A percentile compares a stretch with the other conserved stretches of the same genome.
These are phyloP conservation scores for Callosobruchus maculatus DNA, from an alignment of 2,888 invertebrate species.

Conservation along the genomic window DNA sequence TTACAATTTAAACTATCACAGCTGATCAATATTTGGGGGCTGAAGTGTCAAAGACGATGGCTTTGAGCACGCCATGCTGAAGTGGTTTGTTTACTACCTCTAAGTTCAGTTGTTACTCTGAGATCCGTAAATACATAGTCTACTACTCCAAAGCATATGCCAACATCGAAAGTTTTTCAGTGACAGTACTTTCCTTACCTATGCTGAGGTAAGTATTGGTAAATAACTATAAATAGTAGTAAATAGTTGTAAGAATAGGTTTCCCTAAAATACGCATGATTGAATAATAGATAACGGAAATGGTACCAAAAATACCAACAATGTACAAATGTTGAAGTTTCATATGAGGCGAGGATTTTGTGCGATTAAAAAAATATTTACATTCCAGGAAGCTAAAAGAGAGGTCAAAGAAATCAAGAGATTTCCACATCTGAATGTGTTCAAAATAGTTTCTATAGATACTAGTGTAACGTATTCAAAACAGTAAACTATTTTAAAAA, in stretches of 20 bases:
- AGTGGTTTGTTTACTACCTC: too few relatives aligned
- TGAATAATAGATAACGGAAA: background rate
- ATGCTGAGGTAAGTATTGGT: too few relatives aligned
- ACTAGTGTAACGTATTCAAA: background rate
- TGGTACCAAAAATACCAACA: background rate
- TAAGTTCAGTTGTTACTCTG: too few relatives aligned
- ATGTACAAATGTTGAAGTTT: background rate
- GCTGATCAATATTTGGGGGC: too few relatives aligned
- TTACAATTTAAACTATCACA: too few relatives aligned
- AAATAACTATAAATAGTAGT: too few relatives aligned
- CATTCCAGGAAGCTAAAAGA: background rate
- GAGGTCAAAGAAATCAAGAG: background rate
- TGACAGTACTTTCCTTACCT: too few relatives aligned
- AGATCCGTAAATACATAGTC: too few relatives aligned
- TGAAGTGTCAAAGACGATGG: too few relatives aligned
- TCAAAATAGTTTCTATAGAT: background rate
- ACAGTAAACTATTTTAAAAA: background rate
- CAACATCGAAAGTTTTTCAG: too few relatives aligned
- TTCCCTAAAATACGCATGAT: background rate
- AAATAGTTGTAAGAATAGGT: background rate
- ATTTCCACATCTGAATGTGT: background rate
- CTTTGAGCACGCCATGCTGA: too few relatives aligned
- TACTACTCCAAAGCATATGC: too few relatives aligned
- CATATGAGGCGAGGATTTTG: background rate
- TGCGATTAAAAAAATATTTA: background rate